Evolutionary conservation across 2,888 invertebrate species (phyloP).

Genomic region (Mactromeris polynyma): DNA sequence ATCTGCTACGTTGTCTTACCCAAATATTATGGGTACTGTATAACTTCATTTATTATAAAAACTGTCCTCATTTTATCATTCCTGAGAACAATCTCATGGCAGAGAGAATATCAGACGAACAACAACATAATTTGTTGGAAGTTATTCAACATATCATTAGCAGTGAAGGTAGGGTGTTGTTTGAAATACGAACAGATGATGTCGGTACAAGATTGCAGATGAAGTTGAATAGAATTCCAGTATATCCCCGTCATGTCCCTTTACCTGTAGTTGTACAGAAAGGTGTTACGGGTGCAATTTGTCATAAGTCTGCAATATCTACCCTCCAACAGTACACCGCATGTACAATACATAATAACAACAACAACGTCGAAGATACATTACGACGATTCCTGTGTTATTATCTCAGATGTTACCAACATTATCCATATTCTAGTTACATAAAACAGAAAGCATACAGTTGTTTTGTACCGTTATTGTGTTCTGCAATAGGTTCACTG

Average conservation of each 20-base stretch:
- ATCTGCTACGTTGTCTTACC: not conserved
- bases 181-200: not conserved
- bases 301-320: not conserved
- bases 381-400: not conserved
- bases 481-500: constrained; percentile 2
- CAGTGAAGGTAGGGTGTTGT: constrained; percentile 7
- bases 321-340: not conserved
- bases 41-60: not conserved
- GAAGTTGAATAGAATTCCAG: not conserved
- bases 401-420: not conserved
- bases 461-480: not conserved
- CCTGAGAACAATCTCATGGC: constrained; percentile 24
- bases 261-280: not conserved
- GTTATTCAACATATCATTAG: not conserved
- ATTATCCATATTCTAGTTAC: not conserved
- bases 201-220: not conserved
- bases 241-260: not conserved
- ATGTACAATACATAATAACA: not conserved
- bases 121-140: not conserved
- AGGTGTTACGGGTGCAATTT: not conserved
- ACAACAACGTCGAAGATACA: not conserved
- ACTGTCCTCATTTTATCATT: constrained; percentile 40
- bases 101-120: not conserved
- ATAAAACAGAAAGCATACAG: not conserved
- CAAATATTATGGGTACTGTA: not conserved